These are phyloP conservation scores for Nymphalis io DNA, from an alignment of 1,140 invertebrate species.

Conservation along the genomic window DNA sequence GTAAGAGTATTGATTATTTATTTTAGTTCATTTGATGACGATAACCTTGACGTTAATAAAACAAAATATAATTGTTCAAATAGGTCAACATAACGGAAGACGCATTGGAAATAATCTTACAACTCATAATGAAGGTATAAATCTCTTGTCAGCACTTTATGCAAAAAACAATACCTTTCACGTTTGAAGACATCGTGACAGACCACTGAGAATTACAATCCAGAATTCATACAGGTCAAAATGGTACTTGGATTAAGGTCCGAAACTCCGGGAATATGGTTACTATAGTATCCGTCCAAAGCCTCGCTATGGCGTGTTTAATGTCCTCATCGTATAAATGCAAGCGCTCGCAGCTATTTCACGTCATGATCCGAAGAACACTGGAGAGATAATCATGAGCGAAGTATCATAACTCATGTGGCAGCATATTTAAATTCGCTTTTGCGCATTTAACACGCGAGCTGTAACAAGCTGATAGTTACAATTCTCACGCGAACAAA, in stretches of 20 bases:
- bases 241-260: slow-evolving; percentile 29
- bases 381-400: slow-evolving; percentile 57
- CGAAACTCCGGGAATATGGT: slow-evolving; percentile 32
- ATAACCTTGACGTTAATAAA: background rate
- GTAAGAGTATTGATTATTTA: no score
- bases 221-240: slow-evolving; percentile 36
- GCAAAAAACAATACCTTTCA: slow-evolving; percentile 35
- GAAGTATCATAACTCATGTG: slow-evolving; percentile 58
- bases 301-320: slow-evolving; percentile 24
- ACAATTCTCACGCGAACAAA: slow-evolving; percentile 56
- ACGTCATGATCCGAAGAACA: slow-evolving; percentile 39
- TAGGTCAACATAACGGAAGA: background rate
- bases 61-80: background rate
- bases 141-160: slow-evolving; percentile 27
- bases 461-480: slow-evolving; percentile 50
- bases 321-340: slow-evolving; percentile 26
- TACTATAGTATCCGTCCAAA: slow-evolving; percentile 30
- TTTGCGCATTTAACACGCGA: slow-evolving; percentile 64
- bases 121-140: slow-evolving; percentile 26
- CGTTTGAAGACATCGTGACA: slow-evolving; percentile 39
- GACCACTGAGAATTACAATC: slow-evolving; percentile 37
- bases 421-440: slow-evolving; percentile 60
- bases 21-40: no score
- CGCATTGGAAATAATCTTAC: background rate
- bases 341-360: slow-evolving; percentile 32